Base-by-base conservation (phyloP, 2,888 invertebrate species). In the Lamellibrachia columna region DNA sequence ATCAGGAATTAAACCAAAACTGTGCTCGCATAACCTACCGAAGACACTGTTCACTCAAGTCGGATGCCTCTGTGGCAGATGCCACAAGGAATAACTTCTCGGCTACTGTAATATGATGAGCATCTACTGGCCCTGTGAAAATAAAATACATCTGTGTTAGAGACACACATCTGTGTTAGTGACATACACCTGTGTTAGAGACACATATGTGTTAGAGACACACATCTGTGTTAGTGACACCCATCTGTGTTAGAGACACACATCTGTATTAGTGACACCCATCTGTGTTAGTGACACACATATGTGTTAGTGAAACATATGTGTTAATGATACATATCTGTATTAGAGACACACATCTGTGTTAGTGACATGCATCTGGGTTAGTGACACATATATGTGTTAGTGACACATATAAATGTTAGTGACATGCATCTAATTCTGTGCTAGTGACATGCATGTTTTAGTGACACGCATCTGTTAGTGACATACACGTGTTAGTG, bases 71-170 rank as follows among this genome's bases (percentile, higher is more conserved):
- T 22, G 75, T 22, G 75, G 75, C 75, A 4, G 75, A 75, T 22
- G 75, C 75, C 75, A 75, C 75, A 75, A 75, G 75, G 22, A 75
- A 22, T n/a, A 75, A 75, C 75, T 75, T 75, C 75, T 75, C 75
- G n/a, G 75, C 22, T 6, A 75, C 75, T 22, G 75, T 75, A n/a
- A 75, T 75, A n/a, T 15, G 75, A 75, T 75, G 75, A 75, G 75
- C 75, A 75, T 75, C 15, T 22, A 75, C 75, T 22, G 75, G 75
- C 75, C 75, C 75, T 75, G n/a, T 0, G 22, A 22, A 22, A 22
- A 15, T 22, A n/a, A 22, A 3, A 75, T 22, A 15, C 75, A 22
- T 22, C 22, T 75, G 3, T 75, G n/a, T 75, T 75, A 75, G 75
- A 22, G 75, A 22, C 1, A 75, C 6, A 15, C 75, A 22, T 22